Evolutionary conservation across 2,797 vertebrate genomes (phyloP).

Genomic region (Tamandua tetradactyla): DNA sequence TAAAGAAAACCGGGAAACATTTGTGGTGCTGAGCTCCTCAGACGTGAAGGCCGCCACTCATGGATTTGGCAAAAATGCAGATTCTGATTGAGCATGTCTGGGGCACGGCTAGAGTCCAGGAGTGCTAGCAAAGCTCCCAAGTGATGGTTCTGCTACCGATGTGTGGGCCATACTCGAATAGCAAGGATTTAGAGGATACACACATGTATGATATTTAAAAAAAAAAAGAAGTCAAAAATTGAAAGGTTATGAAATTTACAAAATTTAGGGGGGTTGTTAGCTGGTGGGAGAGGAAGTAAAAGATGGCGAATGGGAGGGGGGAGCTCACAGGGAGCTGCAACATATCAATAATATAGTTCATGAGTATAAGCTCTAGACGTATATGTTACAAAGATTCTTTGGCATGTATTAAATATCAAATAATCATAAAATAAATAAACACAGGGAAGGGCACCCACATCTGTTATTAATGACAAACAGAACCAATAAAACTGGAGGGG

Average conservation of each 20-base stretch:
- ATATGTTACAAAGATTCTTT: not conserved
- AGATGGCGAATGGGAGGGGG: not conserved
- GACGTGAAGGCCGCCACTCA: not conserved
- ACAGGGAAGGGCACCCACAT: not conserved
- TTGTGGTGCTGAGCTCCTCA: not conserved
- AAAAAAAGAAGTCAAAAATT: not conserved
- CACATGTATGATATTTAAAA: not conserved
- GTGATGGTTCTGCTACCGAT: not conserved
- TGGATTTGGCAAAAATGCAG: not conserved
- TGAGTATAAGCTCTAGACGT: not conserved
- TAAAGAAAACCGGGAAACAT: not conserved
- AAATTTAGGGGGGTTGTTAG: not conserved
- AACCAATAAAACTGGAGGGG: not conserved
- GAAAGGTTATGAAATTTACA: not conserved
- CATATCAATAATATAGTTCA: not conserved
- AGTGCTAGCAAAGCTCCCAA: not conserved
- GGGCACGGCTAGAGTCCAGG: not conserved
- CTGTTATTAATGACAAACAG: not conserved
- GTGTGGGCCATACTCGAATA: not conserved
- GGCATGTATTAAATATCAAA: not conserved
- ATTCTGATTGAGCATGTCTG: not conserved
- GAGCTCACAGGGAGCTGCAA: not conserved
- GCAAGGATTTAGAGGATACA: not conserved
- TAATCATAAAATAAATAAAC: conserved; percentile 1
- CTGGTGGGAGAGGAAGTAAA: not conserved